Evolutionary conservation across 2,113 vertebrate genomes (phyloP), one percentile per base, ranked within the genome.

Genomic region (Zingel zingel): DNA sequence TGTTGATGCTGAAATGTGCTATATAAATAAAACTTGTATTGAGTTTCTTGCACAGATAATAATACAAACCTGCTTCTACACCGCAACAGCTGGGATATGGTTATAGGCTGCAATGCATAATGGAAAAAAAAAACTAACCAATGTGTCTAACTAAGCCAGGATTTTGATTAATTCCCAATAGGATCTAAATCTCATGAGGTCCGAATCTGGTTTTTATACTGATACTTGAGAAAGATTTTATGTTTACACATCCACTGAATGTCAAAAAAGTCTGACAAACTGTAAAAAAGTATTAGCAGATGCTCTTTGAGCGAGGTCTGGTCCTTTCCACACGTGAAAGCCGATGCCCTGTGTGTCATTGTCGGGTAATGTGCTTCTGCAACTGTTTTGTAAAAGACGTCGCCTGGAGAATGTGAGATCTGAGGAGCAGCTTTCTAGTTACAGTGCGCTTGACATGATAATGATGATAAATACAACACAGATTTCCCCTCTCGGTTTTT

Each of bases 91-190:
- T 65, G 54, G 64, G 47, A 50, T 76, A 57, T 73, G 85, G 83
- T 81, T 76, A 76, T 16, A 77, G 39, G 53, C 19, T 71, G 72
- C 59, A 33, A 39, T 45, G 54, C 27, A 77, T 74, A 56, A 73
- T 85, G 76, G 59, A 4, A 6, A 27, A 73, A 51, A 68, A 56
- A 23, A 87, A 84, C 58, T 81, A 81, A 68, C 36, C 0, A 79
- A 70, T 84, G 74, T 67, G 78, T 77, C 53, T 3, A 45, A 75
- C 74, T 57, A 62, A 15, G 14, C 18, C 63, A 59, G n/a, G 54
- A 53, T 54, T 71, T 62, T 47, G 63, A 85, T 85, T 78, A 51
- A 77, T 77, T 75, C 69, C 76, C 64, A 80, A 54, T 3, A 47
- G 56, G 16, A 30, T 7, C 5, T 27, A 59, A 67, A 70, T 83